These are phyloP conservation scores for Drosophila pullipes DNA, from an alignment of 2,888 invertebrate genomes.

Conservation along the genomic window DNA sequence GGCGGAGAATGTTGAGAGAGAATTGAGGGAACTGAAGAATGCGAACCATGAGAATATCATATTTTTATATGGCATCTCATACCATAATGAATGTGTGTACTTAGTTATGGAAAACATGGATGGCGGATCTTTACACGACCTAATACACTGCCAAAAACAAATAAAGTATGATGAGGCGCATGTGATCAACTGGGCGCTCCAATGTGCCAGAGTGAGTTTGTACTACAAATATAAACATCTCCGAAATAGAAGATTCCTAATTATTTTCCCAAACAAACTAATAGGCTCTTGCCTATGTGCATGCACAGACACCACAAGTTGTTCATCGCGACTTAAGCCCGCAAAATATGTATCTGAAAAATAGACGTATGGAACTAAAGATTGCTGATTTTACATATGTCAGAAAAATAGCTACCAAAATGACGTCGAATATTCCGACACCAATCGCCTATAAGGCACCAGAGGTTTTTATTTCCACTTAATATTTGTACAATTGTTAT, in stretches of 20 bases:
- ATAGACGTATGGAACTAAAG: constrained; percentile 18
- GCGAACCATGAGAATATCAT: constrained; percentile 54
- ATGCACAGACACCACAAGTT: constrained; percentile 14
- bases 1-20: not conserved
- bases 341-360: constrained; percentile 28
- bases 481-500: not conserved
- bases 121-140: constrained; percentile 41
- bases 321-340: constrained; percentile 63
- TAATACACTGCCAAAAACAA: constrained; percentile 17
- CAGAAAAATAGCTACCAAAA: constrained; percentile 10
- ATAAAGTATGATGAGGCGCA: constrained; percentile 28
- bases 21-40: constrained; percentile 24
- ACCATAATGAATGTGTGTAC: not conserved
- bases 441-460: constrained; percentile 54
- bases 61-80: constrained; percentile 39
- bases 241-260: not conserved
- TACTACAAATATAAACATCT: not conserved
- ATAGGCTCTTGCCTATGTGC: constrained; percentile 53
- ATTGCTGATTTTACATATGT: constrained; percentile 51
- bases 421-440: constrained; percentile 46
- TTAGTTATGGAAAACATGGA: constrained; percentile 57
- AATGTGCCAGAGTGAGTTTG: constrained; percentile 46
- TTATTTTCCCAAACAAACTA: not conserved
- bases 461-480: constrained; percentile 35
- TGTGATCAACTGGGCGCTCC: constrained; percentile 47